phyloP scores from a whole-genome alignment of 2,888 invertebrate species.

The Ypsolopha sequella region DNA sequence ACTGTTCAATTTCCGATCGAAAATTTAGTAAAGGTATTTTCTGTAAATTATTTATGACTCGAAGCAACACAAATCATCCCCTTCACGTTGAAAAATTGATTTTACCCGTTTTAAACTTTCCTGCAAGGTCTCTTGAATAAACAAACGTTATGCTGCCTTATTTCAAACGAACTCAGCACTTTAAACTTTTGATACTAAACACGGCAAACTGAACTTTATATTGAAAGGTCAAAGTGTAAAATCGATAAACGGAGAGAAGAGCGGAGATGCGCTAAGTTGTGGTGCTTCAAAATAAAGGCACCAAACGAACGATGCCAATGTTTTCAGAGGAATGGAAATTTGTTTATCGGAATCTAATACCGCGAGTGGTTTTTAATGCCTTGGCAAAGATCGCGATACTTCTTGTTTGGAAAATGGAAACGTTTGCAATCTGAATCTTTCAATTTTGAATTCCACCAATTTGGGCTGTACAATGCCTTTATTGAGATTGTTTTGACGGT shows the following conservation, averaged over 20 bases:
- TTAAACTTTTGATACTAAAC: slow-evolving; percentile 4
- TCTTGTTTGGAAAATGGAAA: too few relatives aligned
- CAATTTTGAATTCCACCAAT: too few relatives aligned
- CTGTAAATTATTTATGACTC: slow-evolving; percentile 9
- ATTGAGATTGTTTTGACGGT: too few relatives aligned
- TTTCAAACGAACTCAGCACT: slow-evolving; percentile 14
- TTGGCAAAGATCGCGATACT: background rate
- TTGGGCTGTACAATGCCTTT: too few relatives aligned
- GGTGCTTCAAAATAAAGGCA: slow-evolving; percentile 3
- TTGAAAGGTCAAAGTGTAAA: background rate
- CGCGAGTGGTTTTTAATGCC: slow-evolving; percentile 4
- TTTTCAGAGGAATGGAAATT: slow-evolving; percentile 15
- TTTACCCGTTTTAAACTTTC: slow-evolving; percentile 24
- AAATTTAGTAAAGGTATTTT: background rate
- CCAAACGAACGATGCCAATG: slow-evolving; percentile 13
- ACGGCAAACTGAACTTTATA: background rate
- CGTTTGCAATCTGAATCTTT: too few relatives aligned
- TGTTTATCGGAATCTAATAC: slow-evolving; percentile 10
- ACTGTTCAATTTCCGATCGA: background rate
- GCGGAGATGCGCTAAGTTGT: background rate
- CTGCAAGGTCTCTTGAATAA: slow-evolving; percentile 24
- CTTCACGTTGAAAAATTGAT: slow-evolving; percentile 19
- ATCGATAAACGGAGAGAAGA: background rate
- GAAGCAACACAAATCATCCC: slow-evolving; percentile 8
- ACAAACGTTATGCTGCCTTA: slow-evolving; percentile 17